Evolutionary conservation across 2,888 invertebrate species (phyloP).

Genomic region (Eupithecia vulgata): DNA sequence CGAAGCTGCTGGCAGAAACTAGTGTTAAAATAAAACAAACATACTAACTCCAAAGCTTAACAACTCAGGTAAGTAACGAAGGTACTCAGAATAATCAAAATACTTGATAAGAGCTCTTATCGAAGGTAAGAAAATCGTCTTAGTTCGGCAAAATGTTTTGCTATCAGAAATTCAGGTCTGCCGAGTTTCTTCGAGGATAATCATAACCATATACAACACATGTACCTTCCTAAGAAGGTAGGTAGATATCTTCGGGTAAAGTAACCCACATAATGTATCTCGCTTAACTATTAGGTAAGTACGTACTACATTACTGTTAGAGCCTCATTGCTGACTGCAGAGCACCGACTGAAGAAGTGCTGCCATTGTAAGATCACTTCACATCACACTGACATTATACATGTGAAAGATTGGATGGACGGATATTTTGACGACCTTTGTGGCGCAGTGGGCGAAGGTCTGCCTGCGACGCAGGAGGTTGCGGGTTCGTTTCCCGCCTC

Average conservation of each 20-base stretch:
- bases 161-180: conserved; percentile 4
- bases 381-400: not conserved
- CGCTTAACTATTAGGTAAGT: conserved; percentile 23
- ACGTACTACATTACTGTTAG: conserved; percentile 29
- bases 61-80: not conserved
- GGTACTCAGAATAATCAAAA: not conserved
- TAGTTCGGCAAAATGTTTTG: conserved; percentile 9
- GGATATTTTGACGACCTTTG: no score
- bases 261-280: conserved; percentile 18
- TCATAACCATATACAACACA: not conserved
- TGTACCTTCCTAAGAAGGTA: not conserved
- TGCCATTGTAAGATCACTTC: not conserved
- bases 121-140: conserved; percentile 4
- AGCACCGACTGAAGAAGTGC: not conserved
- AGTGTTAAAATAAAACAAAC: not conserved
- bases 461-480: no score
- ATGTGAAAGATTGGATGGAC: no score
- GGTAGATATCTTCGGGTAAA: conserved; percentile 2
- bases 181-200: conserved; percentile 6
- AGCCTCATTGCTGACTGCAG: conserved; percentile 10
- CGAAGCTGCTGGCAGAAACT: not conserved
- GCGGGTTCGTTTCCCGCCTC: no score
- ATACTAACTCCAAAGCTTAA: not conserved
- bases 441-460: no score
- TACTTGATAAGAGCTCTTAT: conserved; percentile 1